Base-by-base conservation (phyloP, 2,113 vertebrate species). In the Actenoides hombroni region DNA sequence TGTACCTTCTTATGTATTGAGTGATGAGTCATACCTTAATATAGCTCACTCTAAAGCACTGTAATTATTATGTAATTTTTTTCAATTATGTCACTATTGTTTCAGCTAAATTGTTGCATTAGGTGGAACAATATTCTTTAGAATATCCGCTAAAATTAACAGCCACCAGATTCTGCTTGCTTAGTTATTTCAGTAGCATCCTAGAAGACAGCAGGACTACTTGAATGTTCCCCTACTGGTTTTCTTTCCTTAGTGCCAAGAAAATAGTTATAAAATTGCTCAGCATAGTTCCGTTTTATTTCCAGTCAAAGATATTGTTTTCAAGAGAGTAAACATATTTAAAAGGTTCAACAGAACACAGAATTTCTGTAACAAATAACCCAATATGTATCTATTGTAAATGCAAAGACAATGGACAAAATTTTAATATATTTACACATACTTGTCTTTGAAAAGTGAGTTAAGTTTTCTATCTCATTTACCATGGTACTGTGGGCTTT, bases 11-110 rank as follows among this genome's bases (percentile, higher is more conserved):
- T 88, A 35, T 64, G 74, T 87, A 77, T 42, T 85, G 85, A 88
- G 76, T 91, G 96, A 95, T 95, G 78, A 94, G 61, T 94, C 67
- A 92, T 64, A 23, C 82, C 77, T 92, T 78, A 92, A 92, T 77
- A 60, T 70, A 95, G 40, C 54, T 78, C 7, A 0, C 26, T 95
- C 28, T 44, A 79, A 80, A 83, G 16, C 39, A 46, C 28, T 71
- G 37, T 53, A 70, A 91, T 86, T 86, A 85, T 83, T 88, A 37
- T 29, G 9, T 29, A 56, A 81, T 94, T 94, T 92, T 92, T 88
- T 40, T 77, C 53, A 76, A 16, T 95, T 94, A 82, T 82, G 39
- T 57, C 40, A 35, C 12, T 70, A 49, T 81, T 87, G 26, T 86
- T 97, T 97, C 83, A 80, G 40, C 29, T 68, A 83, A 84, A 90